These are phyloP conservation scores for Troides helena DNA, from an alignment of 2,888 invertebrate genomes.

Conservation along the genomic window DNA sequence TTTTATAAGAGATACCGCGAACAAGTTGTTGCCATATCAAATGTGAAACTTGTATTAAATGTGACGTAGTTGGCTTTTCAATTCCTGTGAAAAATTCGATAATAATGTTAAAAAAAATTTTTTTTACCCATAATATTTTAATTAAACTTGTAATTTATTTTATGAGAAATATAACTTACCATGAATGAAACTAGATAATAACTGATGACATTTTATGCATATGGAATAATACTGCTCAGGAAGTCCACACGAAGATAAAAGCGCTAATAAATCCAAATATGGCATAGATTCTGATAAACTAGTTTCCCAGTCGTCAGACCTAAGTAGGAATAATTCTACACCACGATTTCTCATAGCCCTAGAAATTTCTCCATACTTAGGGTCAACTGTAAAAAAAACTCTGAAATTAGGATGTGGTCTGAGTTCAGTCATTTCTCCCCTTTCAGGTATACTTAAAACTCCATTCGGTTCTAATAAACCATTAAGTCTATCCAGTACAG, in stretches of 20 bases:
- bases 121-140: not conserved
- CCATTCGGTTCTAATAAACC: conserved; percentile 96
- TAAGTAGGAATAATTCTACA: conserved; percentile 87
- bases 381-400: conserved; percentile 96
- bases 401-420: conserved; percentile 94
- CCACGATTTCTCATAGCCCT: conserved; percentile 99
- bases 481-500: conserved; percentile 97
- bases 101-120: not conserved
- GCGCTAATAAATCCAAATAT: conserved; percentile 66
- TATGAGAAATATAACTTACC: conserved; percentile 48
- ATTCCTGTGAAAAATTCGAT: conserved; percentile 59
- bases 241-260: conserved; percentile 66
- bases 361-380: conserved; percentile 97
- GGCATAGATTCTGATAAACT: conserved; percentile 59
- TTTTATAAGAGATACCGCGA: conserved; percentile 77
- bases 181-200: conserved; percentile 67
- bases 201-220: conserved; percentile 62
- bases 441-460: conserved; percentile 92
- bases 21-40: conserved; percentile 83
- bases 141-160: not conserved
- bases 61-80: conserved; percentile 82
- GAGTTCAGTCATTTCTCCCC: conserved; percentile 90
- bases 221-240: conserved; percentile 58
- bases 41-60: conserved; percentile 83
- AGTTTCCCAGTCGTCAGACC: conserved; percentile 55